Conservation (phyloP, 1,140 invertebrate species). For the Nymphalis io region DNA sequence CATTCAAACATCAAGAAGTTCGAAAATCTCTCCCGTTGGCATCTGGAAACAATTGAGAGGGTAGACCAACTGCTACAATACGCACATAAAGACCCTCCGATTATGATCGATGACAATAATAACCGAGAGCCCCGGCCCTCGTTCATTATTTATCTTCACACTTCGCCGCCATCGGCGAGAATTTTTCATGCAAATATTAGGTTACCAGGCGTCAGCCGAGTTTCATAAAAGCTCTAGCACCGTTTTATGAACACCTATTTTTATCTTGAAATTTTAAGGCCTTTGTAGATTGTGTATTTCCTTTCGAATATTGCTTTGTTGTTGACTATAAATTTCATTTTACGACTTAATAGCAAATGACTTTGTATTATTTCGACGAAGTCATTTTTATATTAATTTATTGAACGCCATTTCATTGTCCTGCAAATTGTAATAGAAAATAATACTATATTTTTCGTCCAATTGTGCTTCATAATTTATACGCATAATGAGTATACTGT, state of each 20-base stretch:
- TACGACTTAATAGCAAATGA: constrained; percentile 26
- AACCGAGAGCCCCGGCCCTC: constrained; percentile 48
- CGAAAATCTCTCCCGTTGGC: constrained; percentile 11
- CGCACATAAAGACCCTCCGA: constrained; percentile 41
- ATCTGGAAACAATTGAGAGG: constrained; percentile 37
- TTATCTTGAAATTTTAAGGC: constrained; percentile 36
- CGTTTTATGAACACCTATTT: constrained; percentile 45
- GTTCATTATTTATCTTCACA: constrained; percentile 66
- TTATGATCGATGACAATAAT: constrained; percentile 65
- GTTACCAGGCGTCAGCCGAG: constrained; percentile 40
- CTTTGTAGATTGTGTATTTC: constrained; percentile 27
- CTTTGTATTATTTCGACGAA: constrained; percentile 11
- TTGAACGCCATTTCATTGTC: neutral
- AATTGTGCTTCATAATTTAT: no score
- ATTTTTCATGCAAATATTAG: constrained; percentile 68
- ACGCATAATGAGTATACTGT: no score
- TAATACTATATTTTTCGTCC: neutral
- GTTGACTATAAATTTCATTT: constrained; percentile 36
- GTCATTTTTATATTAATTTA: constrained; percentile 9
- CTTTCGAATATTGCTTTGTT: constrained; percentile 38
- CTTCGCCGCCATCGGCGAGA: constrained; percentile 49
- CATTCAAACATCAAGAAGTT: constrained; percentile 6
- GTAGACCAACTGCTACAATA: constrained; percentile 33
- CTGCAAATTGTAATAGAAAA: neutral
- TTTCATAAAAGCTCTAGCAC: constrained; percentile 43